Conservation (phyloP, 2,797 vertebrate species). For the Alfaro cultratus region DNA sequence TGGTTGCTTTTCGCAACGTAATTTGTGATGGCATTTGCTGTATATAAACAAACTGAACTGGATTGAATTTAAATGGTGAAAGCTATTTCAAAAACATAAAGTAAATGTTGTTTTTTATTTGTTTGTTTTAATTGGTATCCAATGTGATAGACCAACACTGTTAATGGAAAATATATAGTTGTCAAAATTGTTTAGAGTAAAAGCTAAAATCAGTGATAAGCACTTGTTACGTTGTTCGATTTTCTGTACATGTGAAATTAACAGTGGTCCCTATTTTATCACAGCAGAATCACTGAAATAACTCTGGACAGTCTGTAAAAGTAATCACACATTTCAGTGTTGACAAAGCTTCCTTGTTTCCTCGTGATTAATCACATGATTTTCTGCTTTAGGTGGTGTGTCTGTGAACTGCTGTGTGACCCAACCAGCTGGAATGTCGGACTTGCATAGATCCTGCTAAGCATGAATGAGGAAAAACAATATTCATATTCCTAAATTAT, state of each 20-base stretch:
- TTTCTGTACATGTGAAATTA: background rate
- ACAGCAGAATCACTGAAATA: slow-evolving; percentile 6
- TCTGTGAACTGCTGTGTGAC: slow-evolving; percentile 31
- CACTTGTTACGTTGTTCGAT: background rate
- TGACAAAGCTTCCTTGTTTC: slow-evolving; percentile 63
- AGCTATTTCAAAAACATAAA: background rate
- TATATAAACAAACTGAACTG: background rate
- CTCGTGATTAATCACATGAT: slow-evolving; percentile 61
- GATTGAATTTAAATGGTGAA: background rate
- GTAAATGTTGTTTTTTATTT: too few relatives aligned
- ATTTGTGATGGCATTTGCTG: background rate
- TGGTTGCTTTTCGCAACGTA: background rate
- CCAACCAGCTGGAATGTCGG: background rate
- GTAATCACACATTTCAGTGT: slow-evolving; percentile 29
- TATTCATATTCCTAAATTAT: background rate
- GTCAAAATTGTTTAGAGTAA: background rate
- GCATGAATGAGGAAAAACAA: slow-evolving; percentile 1
- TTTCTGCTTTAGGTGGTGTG: slow-evolving; percentile 17
- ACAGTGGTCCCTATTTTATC: background rate
- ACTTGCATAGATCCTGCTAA: slow-evolving; percentile 16
- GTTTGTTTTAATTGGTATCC: too few relatives aligned
- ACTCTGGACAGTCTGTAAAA: slow-evolving; percentile 9
- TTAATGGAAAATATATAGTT: background rate
- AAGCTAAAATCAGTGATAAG: background rate
- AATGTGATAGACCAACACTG: background rate